Percentiles rank a stretch among this genome's conserved stretches.
Conservation (phyloP, 2,797 vertebrate genomes). For the Enteromius thamalakanensis region DNA sequence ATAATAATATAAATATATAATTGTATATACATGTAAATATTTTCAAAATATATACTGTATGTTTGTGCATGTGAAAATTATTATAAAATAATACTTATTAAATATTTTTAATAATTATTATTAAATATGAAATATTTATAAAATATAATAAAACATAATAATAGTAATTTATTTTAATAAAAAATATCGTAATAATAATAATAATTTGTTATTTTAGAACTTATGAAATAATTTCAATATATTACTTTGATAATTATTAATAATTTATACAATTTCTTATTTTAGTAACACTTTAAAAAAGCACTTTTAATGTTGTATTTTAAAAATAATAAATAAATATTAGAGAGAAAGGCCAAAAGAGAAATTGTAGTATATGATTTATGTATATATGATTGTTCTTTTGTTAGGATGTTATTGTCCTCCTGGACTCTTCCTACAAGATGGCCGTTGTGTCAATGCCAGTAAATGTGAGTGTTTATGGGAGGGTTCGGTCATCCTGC, state of each 20-base stretch:
- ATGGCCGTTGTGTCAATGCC: constrained; percentile 77
- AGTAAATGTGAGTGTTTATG: constrained; percentile 82
- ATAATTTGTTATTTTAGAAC: not conserved
- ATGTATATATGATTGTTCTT: not conserved
- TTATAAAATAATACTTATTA: no score
- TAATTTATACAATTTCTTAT: not conserved
- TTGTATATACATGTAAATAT: no score
- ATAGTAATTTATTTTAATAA: not conserved
- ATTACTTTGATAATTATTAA: not conserved
- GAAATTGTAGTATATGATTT: not conserved
- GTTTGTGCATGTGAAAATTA: no score
- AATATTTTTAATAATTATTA: no score
- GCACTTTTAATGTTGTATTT: not conserved
- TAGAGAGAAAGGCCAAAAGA: not conserved
- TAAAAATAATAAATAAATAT: not conserved
- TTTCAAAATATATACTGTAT: no score
- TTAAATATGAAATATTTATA: not conserved
- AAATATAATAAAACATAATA: not conserved
- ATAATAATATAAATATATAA: no score
- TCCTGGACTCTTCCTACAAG: constrained; percentile 77
- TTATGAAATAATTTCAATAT: not conserved
- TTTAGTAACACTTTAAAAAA: not conserved
- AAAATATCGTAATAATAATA: not conserved
- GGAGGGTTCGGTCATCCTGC: constrained; percentile 67
- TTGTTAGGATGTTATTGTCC: constrained; percentile 85